Evolutionary conservation across 2,113 vertebrate species (phyloP).

Genomic region (Gallinago undulata): DNA sequence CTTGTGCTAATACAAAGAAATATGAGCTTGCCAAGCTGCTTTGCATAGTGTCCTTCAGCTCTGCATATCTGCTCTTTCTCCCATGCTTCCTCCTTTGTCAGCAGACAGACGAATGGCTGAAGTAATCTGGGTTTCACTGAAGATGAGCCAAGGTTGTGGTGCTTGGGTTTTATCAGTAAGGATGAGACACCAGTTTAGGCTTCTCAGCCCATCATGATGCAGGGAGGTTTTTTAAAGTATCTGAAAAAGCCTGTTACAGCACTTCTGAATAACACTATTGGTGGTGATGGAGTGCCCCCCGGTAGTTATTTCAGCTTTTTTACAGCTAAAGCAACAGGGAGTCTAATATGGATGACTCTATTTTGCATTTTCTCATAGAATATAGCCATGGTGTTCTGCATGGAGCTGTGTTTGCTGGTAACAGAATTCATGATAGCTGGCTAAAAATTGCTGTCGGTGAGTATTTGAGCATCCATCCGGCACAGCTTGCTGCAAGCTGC

Average conservation of each 20-base stretch:
- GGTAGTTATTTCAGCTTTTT: background rate
- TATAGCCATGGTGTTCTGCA: background rate
- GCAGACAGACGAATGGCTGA: background rate
- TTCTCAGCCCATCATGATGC: background rate
- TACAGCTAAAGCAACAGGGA: background rate
- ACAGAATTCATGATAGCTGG: background rate
- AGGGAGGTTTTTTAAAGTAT: background rate
- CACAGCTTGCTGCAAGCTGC: rapidly evolving
- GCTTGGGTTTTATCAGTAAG: background rate
- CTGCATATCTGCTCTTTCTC: background rate
- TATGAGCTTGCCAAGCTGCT: background rate
- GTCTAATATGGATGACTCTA: background rate
- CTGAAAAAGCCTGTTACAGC: background rate
- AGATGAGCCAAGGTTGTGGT: background rate
- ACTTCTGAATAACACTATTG: background rate
- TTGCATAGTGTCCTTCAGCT: background rate
- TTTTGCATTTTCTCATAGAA: background rate
- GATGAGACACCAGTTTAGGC: background rate
- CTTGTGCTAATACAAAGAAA: background rate
- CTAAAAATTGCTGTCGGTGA: background rate
- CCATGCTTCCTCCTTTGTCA: background rate
- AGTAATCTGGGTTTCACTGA: background rate
- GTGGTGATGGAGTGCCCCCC: background rate
- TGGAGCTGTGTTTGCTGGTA: background rate
- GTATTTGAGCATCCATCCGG: background rate